Conservation (phyloP, 1,140 invertebrate genomes). For the Oedothorax gibbosus region DNA sequence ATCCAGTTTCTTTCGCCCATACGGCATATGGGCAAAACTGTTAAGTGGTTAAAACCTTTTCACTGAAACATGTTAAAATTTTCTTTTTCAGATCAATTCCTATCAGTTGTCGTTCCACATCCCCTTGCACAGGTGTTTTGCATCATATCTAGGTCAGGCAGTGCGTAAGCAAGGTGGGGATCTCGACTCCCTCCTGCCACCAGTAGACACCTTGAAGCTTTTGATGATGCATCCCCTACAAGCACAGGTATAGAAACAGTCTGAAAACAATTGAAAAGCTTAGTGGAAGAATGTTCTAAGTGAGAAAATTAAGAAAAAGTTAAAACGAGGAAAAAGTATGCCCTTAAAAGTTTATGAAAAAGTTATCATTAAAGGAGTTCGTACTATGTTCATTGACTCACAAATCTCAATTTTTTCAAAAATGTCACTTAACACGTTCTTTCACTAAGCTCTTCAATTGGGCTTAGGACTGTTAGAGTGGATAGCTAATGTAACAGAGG, state of each 20-base stretch:
- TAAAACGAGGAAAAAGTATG: too few species aligned
- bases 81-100: constrained; percentile 76
- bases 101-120: constrained; percentile 94
- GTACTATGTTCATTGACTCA: too few species aligned
- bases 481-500: too few species aligned
- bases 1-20: neutral
- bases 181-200: constrained; percentile 80
- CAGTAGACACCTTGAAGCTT: constrained; percentile 76
- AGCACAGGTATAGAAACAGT: constrained; percentile 79
- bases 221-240: constrained; percentile 90
- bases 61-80: constrained; percentile 15
- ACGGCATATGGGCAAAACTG: constrained; percentile 1
- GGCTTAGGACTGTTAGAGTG: too few species aligned
- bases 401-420: too few species aligned
- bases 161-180: constrained; percentile 83
- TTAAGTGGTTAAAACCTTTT: neutral
- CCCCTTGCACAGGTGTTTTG: constrained; percentile 93
- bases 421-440: too few species aligned
- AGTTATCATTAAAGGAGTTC: too few species aligned
- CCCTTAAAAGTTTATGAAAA: too few species aligned
- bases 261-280: too few species aligned
- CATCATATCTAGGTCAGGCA: constrained; percentile 91
- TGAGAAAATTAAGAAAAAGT: too few species aligned
- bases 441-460: too few species aligned
- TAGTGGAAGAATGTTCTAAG: too few species aligned